Evolutionary conservation across 2,113 vertebrate genomes (phyloP).

Genomic region (Phainopepla nitens): DNA sequence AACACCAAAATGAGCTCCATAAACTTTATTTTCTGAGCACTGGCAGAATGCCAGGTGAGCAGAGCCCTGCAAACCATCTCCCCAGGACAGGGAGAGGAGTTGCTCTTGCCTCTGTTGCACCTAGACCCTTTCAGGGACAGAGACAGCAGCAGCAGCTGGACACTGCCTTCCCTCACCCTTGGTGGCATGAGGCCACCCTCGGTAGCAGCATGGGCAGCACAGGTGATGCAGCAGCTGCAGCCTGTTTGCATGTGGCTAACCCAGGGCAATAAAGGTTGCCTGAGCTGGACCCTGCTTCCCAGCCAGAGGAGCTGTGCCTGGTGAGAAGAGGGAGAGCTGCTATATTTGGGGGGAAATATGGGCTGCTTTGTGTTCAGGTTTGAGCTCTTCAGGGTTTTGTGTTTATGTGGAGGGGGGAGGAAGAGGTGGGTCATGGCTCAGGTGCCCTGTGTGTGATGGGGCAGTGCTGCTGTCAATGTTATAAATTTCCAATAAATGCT

Average conservation of each 20-base stretch:
- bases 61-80: not conserved
- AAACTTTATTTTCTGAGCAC: not conserved
- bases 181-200: rapidly evolving
- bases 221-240: not conserved
- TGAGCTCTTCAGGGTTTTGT: not conserved
- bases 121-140: not conserved
- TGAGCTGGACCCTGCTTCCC: rapidly evolving
- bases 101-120: not conserved
- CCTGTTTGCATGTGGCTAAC: too few species aligned
- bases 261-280: not conserved
- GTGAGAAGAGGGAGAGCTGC: not conserved
- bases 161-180: not conserved
- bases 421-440: not conserved
- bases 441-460: not conserved
- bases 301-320: not conserved
- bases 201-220: not conserved
- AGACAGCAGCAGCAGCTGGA: not conserved
- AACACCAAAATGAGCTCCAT: not conserved
- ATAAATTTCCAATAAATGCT: not conserved
- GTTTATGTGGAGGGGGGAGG: rapidly evolving
- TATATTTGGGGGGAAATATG: rapidly evolving
- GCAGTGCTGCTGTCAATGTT: not conserved
- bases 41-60: not conserved
- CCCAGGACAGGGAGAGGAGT: not conserved
- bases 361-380: not conserved